phyloP scores from a whole-genome alignment of 1,140 invertebrate genomes.

The Drosophila burlai region DNA sequence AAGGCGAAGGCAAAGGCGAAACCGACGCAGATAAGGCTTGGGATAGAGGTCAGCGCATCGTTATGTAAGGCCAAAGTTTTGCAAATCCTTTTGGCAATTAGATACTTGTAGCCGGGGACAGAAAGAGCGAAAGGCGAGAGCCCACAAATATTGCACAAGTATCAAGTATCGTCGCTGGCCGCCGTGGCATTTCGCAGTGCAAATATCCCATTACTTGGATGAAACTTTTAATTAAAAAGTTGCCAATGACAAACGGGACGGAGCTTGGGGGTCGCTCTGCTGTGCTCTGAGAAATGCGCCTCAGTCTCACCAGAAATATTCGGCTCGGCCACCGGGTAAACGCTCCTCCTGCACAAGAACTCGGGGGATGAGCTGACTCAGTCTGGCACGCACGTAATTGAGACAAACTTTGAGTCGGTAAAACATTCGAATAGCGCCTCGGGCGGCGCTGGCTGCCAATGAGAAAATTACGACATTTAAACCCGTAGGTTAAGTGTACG shows the following conservation, averaged over 20 bases:
- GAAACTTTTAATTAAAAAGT: conserved; percentile 84
- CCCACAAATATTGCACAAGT: conserved; percentile 73
- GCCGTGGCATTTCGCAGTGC: conserved; percentile 74
- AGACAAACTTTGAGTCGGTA: conserved; percentile 81
- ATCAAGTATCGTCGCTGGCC: conserved; percentile 61
- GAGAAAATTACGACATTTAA: conserved; percentile 82
- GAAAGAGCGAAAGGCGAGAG: conserved; percentile 21
- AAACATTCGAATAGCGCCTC: conserved; percentile 69
- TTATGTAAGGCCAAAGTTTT: conserved; percentile 71
- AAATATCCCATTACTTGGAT: conserved; percentile 84
- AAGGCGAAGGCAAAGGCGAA: conserved; percentile 24
- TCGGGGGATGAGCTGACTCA: conserved; percentile 42
- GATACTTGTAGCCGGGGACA: conserved; percentile 68
- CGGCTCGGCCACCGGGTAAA: conserved; percentile 30
- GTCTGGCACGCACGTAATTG: conserved; percentile 81
- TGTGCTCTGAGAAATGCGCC: conserved; percentile 39
- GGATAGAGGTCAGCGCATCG: conserved; percentile 54
- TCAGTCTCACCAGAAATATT: conserved; percentile 69
- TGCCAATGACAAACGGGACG: conserved; percentile 76
- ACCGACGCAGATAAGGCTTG: conserved; percentile 2
- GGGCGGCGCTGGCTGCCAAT: conserved; percentile 56
- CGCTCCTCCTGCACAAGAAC: not conserved
- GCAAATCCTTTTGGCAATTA: conserved; percentile 82
- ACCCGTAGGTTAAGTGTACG: conserved; percentile 81
- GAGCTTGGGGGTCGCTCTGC: conserved; percentile 15